Conservation (phyloP, 2,888 invertebrate genomes). For the Luperina testacea region DNA sequence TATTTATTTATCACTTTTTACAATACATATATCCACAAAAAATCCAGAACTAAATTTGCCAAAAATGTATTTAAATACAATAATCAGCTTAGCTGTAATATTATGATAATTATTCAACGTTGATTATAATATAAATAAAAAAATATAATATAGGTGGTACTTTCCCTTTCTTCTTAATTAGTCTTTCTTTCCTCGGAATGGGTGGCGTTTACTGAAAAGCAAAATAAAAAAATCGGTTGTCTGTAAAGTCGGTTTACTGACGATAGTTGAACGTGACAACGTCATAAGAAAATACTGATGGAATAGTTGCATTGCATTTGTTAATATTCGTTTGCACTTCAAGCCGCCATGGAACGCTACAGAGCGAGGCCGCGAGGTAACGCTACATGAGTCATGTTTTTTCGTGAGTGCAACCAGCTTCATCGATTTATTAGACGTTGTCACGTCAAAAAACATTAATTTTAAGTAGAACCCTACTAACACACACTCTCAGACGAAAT, state of each 20-base stretch:
- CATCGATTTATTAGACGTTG: no score
- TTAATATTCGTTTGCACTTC: no score
- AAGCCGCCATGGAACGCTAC: no score
- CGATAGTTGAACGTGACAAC: no score
- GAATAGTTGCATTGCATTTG: no score
- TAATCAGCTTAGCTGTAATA: conserved; percentile 29
- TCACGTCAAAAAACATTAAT: not conserved
- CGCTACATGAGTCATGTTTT: no score
- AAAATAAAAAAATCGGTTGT: no score
- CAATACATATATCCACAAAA: conserved; percentile 25
- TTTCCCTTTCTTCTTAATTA: conserved; percentile 50
- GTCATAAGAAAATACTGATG: no score
- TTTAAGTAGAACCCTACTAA: no score
- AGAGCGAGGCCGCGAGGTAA: no score
- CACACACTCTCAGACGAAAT: not conserved
- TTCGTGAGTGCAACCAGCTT: no score
- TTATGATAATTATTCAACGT: conserved; percentile 16
- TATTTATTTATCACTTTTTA: conserved; percentile 49
- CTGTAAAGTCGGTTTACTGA: no score
- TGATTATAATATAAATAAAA: conserved; percentile 17
- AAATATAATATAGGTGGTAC: not conserved
- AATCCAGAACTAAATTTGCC: conserved; percentile 11
- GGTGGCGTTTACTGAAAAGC: conserved; percentile 85
- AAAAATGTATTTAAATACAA: conserved; percentile 24
- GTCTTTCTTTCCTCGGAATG: conserved; percentile 82